These are phyloP conservation scores for Mamestra brassicae DNA, from an alignment of 2,888 invertebrate genomes.

Conservation along the genomic window DNA sequence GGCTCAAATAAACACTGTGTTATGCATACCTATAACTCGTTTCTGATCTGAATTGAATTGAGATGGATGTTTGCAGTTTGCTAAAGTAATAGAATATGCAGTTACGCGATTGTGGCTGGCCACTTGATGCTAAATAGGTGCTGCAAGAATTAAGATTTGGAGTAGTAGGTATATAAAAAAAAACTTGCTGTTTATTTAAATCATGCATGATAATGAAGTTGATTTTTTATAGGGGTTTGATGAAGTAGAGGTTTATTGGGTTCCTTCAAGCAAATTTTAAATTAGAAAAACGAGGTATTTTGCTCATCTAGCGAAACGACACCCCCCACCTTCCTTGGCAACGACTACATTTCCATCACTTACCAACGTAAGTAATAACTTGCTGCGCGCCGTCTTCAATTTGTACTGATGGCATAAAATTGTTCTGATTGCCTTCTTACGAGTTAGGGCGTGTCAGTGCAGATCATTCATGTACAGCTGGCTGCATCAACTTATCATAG, in stretches of 20 bases:
- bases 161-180: neutral
- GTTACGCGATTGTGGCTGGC: neutral
- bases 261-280: neutral
- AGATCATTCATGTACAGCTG: neutral
- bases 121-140: neutral
- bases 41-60: constrained; percentile 11
- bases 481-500: constrained; percentile 4
- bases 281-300: neutral
- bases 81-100: constrained; percentile 12
- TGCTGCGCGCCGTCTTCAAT: constrained; percentile 22
- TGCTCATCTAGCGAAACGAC: neutral
- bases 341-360: neutral
- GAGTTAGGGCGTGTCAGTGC: neutral
- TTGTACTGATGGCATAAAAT: constrained; percentile 4
- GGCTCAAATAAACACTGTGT: constrained; percentile 4
- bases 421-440: neutral
- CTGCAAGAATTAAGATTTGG: neutral
- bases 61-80: constrained; percentile 15
- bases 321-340: neutral
- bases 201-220: neutral
- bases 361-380: neutral
- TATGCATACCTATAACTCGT: neutral
- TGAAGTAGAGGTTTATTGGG: neutral
- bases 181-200: neutral
- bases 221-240: neutral